Evolutionary conservation across 2,797 vertebrate species (phyloP).

Genomic region (Allobates femoralis): DNA sequence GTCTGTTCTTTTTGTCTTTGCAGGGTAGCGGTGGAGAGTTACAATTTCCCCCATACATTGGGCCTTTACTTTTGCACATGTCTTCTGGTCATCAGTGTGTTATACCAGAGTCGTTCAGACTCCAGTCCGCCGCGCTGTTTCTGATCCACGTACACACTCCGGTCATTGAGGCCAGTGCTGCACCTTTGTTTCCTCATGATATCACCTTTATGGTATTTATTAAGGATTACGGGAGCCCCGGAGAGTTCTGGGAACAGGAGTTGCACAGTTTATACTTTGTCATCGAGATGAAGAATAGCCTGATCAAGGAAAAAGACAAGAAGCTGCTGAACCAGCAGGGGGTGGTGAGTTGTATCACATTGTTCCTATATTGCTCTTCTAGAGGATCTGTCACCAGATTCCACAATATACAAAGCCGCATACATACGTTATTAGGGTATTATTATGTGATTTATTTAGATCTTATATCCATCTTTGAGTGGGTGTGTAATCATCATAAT

Average conservation of each 20-base stretch:
- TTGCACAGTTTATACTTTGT: conserved; percentile 93
- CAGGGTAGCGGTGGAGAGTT: neutral
- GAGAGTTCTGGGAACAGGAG: conserved; percentile 93
- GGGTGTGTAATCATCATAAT: too few relatives aligned
- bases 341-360: conserved; percentile 74
- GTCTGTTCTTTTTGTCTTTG: neutral
- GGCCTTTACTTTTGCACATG: too few relatives aligned
- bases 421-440: too few relatives aligned
- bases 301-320: conserved; percentile 82
- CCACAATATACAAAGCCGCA: too few relatives aligned
- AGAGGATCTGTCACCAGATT: too few relatives aligned
- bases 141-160: neutral
- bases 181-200: neutral
- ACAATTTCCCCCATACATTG: neutral
- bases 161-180: neutral
- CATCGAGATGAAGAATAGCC: conserved; percentile 91
- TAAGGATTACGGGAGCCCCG: conserved; percentile 88
- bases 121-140: neutral
- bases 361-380: too few relatives aligned
- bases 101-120: neutral
- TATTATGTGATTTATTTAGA: too few relatives aligned
- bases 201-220: conserved; percentile 9
- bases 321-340: conserved; percentile 83
- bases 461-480: too few relatives aligned
- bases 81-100: too few relatives aligned